Evolutionary conservation across 2,113 vertebrate species (phyloP).

Genomic region (Oreochromis aureus): DNA sequence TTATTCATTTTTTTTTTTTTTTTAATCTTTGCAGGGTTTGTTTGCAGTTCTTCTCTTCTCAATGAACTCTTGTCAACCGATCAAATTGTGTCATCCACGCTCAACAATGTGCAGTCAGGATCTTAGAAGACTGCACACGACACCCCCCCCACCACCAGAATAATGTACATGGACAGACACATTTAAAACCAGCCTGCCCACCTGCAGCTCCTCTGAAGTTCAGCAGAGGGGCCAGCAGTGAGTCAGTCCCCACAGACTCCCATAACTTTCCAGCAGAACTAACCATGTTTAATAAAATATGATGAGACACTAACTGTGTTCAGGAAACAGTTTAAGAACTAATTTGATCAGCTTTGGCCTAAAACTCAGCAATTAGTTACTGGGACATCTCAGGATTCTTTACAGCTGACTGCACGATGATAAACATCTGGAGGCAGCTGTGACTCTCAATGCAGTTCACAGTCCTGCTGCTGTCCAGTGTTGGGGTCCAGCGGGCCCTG

Average conservation of each 20-base stretch:
- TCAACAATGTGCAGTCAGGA: background rate
- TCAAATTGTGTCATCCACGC: background rate
- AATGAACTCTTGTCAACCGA: background rate
- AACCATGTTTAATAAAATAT: background rate
- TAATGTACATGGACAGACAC: background rate
- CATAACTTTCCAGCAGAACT: background rate
- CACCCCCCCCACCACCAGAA: background rate
- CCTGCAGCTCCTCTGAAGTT: background rate
- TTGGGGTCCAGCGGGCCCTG: background rate
- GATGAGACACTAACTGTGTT: background rate
- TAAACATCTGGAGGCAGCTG: background rate
- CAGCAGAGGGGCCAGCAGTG: background rate
- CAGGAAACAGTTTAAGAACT: background rate
- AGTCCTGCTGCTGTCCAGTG: background rate
- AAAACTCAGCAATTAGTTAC: background rate
- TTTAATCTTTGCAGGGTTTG: background rate
- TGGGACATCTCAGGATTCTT: background rate
- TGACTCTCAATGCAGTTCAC: background rate
- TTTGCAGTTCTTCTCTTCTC: background rate
- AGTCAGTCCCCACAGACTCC: background rate
- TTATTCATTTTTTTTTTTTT: rapidly evolving
- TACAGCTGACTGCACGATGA: background rate
- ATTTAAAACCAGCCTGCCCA: background rate
- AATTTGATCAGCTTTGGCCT: background rate
- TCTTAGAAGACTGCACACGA: background rate